Evolutionary conservation across 2,888 invertebrate genomes (phyloP), one percentile per base, ranked within the genome.

Genomic region (Pterostichus niger): DNA sequence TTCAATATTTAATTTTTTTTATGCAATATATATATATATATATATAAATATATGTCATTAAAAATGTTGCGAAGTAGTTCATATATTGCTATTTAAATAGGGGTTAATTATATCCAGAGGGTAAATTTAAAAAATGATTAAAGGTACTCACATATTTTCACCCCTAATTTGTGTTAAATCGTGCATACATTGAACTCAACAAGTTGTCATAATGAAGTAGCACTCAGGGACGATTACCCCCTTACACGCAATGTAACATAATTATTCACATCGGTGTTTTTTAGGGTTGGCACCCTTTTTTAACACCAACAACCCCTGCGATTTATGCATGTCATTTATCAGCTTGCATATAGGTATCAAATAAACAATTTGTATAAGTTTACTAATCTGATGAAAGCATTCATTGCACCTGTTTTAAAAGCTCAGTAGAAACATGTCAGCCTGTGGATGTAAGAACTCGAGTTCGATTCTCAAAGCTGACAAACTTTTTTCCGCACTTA

Each of bases 231-330:
- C n/a, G 35, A 64, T 71, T 71, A 71, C 44, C 68, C 49, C 44
- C 68, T 71, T 71, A 71, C 68, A 71, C 68, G 68, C 44, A 71
- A 71, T 17, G 56, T 17, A 17, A 24, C 40, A 10, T 71, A 40
- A 71, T 71, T 71, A 71, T 71, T 71, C 68, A 71, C 17, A 9
- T 44, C 9, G 40, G 44, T 71, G 44, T 71, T 71, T 71, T 71
- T 71, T 71, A 44, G 68, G 68, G 68, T 17, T 56, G 13, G 76
- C 33, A 80, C 80, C 80, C 80, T 35, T 80, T 79, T 80, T 40
- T 40, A 11, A 64, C 40, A 6, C 17, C 40, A 44, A 44, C 44
- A 15, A 71, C 68, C 2, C 46, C 17, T 1, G 44, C 44, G 68
- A 71, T 17, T 44, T 71, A 71, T 71, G 68, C 68, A 71, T 71